Conservation (phyloP, 1,140 invertebrate genomes). For the Aricia agestis region DNA sequence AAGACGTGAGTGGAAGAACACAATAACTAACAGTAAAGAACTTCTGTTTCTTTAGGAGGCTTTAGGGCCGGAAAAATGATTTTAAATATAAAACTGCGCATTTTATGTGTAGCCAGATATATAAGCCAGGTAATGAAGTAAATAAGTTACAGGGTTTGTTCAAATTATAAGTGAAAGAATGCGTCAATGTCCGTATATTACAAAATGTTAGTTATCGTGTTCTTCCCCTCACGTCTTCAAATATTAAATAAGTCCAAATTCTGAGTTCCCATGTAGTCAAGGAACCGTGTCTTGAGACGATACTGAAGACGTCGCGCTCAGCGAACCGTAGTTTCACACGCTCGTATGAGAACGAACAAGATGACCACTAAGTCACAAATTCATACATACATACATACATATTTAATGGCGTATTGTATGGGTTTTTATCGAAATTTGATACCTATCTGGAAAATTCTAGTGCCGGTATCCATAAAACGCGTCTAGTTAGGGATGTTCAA, state of each 20-base stretch:
- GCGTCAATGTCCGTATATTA: no score
- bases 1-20: no score
- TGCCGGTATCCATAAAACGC: neutral
- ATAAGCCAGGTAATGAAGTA: no score
- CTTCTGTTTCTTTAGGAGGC: no score
- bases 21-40: no score
- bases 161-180: no score
- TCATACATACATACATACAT: conserved; percentile 33
- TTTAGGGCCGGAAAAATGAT: no score
- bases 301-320: conserved; percentile 42
- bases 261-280: conserved; percentile 40
- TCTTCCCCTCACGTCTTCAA: neutral
- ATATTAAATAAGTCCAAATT: conserved; percentile 33
- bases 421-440: conserved; percentile 1
- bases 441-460: neutral
- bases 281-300: conserved; percentile 49
- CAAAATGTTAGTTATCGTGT: no score
- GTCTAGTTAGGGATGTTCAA: neutral
- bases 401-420: conserved; percentile 1
- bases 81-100: no score
- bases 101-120: no score
- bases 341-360: conserved; percentile 58
- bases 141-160: no score
- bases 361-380: conserved; percentile 52
- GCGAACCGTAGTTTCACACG: conserved; percentile 55